Conservation (phyloP, 2,888 invertebrate genomes). For the Lysandra bellargus region DNA sequence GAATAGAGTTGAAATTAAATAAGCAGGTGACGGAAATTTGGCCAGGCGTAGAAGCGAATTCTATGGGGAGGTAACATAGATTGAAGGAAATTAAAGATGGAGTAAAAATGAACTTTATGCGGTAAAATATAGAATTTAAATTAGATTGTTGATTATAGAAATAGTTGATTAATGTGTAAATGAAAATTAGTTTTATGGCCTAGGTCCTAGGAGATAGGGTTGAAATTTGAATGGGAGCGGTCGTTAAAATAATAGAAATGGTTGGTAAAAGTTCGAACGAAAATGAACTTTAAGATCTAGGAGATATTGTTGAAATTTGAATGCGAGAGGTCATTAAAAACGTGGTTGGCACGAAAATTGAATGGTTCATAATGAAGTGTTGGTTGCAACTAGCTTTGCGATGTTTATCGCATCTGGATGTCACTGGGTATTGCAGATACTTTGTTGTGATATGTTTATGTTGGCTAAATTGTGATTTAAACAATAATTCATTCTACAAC, state of each 20-base stretch:
- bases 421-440: background rate
- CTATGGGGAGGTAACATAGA: background rate
- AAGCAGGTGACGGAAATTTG: background rate
- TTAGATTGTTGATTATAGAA: background rate
- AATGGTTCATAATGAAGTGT: slow-evolving; percentile 23
- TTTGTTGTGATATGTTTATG: background rate
- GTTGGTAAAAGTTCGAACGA: background rate
- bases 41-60: background rate
- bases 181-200: too few species aligned
- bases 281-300: background rate
- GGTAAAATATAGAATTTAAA: background rate
- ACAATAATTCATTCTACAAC: background rate
- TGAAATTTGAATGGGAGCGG: background rate
- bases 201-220: background rate
- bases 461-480: background rate
- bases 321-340: background rate
- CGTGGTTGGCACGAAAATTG: slow-evolving; percentile 8
- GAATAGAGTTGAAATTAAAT: background rate
- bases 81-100: background rate
- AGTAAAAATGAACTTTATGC: background rate
- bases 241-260: background rate
- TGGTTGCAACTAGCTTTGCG: slow-evolving; percentile 6
- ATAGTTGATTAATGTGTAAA: background rate
- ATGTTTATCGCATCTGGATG: slow-evolving; percentile 10
- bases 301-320: background rate